phyloP scores from a whole-genome alignment of 92 coral and sea anemone species.

The Phenganax subtilis region DNA sequence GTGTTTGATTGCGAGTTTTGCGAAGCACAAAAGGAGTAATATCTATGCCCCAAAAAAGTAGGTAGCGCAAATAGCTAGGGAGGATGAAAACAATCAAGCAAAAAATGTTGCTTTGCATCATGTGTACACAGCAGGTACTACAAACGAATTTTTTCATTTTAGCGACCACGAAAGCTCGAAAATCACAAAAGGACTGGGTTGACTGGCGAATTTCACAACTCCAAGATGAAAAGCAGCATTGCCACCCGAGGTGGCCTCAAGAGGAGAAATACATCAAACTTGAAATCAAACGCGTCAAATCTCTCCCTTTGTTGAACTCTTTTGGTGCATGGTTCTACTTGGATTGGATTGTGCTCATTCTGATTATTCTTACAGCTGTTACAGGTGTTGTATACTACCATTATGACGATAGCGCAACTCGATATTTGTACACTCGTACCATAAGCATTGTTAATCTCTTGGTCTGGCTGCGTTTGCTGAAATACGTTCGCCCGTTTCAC shows the following conservation, averaged over 20 bases:
- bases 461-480: slow-evolving; percentile 81
- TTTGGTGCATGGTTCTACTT: slow-evolving; percentile 85
- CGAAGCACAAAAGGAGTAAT: neutral
- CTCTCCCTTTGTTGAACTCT: slow-evolving; percentile 44
- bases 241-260: slow-evolving; percentile 99
- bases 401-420: slow-evolving; percentile 34
- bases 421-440: slow-evolving; percentile 45
- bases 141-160: neutral
- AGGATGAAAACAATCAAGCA: neutral
- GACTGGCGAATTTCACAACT: slow-evolving; percentile 80
- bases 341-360: slow-evolving; percentile 77
- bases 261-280: slow-evolving; percentile 82
- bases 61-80: no score
- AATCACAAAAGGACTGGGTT: slow-evolving; percentile 79
- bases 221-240: slow-evolving; percentile 66
- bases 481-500: slow-evolving; percentile 83
- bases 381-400: slow-evolving; percentile 47
- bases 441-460: slow-evolving; percentile 61
- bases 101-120: neutral
- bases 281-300: slow-evolving; percentile 52
- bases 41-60: neutral
- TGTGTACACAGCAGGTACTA: neutral
- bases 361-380: slow-evolving; percentile 58
- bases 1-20: neutral
- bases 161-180: slow-evolving; percentile 39